These are phyloP conservation scores for Rhingia campestris DNA, from an alignment of 2,888 invertebrate species.

Conservation along the genomic window DNA sequence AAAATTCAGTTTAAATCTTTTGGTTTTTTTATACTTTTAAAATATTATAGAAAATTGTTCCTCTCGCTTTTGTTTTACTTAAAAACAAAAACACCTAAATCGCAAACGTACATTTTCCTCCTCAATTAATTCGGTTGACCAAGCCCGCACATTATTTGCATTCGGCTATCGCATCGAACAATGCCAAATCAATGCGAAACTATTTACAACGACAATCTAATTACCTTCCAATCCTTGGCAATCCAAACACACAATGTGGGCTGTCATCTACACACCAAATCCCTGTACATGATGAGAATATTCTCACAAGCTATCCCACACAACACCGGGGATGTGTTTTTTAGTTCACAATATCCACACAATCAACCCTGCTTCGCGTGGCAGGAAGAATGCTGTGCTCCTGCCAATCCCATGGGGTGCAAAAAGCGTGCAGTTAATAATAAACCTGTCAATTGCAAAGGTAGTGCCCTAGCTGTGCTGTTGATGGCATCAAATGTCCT, in stretches of 20 bases:
- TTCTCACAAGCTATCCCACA: conserved; percentile 26
- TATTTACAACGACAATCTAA: conserved; percentile 72
- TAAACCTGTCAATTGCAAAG: conserved; percentile 83
- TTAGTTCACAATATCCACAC: conserved; percentile 17
- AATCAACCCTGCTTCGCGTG: conserved; percentile 26
- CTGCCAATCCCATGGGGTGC: conserved; percentile 29
- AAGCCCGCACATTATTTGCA: conserved; percentile 59
- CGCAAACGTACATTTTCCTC: conserved; percentile 1
- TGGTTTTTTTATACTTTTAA: too few relatives aligned
- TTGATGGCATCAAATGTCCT: conserved; percentile 70
- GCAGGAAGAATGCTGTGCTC: conserved; percentile 23
- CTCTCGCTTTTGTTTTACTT: too few relatives aligned
- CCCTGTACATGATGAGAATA: conserved; percentile 54
- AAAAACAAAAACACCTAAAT: neutral
- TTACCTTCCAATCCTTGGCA: conserved; percentile 69
- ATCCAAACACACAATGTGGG: conserved; percentile 70
- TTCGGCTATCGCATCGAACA: conserved; percentile 62
- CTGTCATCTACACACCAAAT: conserved; percentile 63
- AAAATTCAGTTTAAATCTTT: too few relatives aligned
- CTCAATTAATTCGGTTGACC: conserved; percentile 56
- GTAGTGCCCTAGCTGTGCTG: conserved; percentile 72
- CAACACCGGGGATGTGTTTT: neutral
- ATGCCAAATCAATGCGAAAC: conserved; percentile 70
- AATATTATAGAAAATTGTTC: too few relatives aligned
- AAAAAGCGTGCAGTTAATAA: conserved; percentile 81